Conservation (phyloP, 2,888 invertebrate species). For the Gisinianus flammeolus region DNA sequence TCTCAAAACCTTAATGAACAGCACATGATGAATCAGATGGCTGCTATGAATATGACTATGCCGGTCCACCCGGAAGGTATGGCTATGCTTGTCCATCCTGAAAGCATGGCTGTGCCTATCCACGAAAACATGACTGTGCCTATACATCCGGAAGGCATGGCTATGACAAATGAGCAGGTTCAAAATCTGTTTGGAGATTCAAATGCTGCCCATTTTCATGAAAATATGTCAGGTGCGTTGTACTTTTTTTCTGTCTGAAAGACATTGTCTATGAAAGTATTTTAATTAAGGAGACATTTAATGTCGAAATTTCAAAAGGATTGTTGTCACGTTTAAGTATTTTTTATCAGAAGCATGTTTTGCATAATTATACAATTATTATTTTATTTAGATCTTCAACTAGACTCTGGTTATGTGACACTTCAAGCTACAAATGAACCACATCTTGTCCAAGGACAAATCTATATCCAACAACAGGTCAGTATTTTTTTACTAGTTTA, state of each 20-base stretch:
- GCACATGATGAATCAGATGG: slow-evolving; percentile 32
- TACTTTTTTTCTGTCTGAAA: background rate
- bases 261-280: background rate
- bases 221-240: slow-evolving; percentile 15
- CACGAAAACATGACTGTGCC: slow-evolving; percentile 34
- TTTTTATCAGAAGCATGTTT: background rate
- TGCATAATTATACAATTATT: background rate
- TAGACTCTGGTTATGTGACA: slow-evolving; percentile 60
- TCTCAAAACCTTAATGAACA: slow-evolving; percentile 24
- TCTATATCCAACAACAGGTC: slow-evolving; percentile 50
- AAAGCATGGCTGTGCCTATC: slow-evolving; percentile 28
- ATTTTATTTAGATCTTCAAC: slow-evolving; percentile 50
- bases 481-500: too few species aligned
- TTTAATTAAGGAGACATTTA: background rate
- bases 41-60: slow-evolving; percentile 21
- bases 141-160: slow-evolving; percentile 26
- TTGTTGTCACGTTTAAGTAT: background rate
- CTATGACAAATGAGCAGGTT: slow-evolving; percentile 40
- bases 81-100: slow-evolving; percentile 25
- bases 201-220: slow-evolving; percentile 21
- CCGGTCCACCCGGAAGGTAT: slow-evolving; percentile 29
- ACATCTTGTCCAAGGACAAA: slow-evolving; percentile 52
- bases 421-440: slow-evolving; percentile 59
- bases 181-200: slow-evolving; percentile 23
- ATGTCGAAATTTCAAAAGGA: background rate